Base-by-base conservation (phyloP, 2,797 vertebrate species). In the Ptychobarbus kaznakovi region DNA sequence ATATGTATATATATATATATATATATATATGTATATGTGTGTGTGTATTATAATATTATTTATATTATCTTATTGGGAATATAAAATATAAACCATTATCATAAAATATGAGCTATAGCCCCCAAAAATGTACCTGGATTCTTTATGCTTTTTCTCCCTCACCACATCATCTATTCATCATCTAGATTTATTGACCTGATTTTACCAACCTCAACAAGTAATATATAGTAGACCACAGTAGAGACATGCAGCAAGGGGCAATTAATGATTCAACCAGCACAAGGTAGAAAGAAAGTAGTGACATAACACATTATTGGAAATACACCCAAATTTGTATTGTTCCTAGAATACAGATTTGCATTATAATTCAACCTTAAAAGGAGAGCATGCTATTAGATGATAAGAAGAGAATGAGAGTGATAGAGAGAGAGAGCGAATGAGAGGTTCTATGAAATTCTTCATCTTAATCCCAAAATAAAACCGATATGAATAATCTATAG, bases 381-480 rank as follows among this genome's bases (percentile, higher is more conserved):
- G 61, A 28, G 5, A 65, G 25, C 25, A 65, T 65, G 25, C 25
- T 32, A 28, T 65, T 65, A 65, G 11, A 22, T 28, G 20, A 76
- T 75, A 86, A 75, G 12, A 65, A 83, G 78, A 86, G 86, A 80
- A 75, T 70, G 66, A 77, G 73, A 86, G 66, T 83, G 56, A 90
- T 79, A 81, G 88, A 78, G 53, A 38, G 38, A 38, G 38, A 38
- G 38, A 40, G 65, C n/a, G 72, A 88, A 65, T 25, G 20, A 35
- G 51, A 53, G 58, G 70, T 87, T 88, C 86, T 81, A 80, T 73
- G 42, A 87, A 83, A 90, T 84, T 79, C 80, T 87, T 92, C 86
- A 58, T 76, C 75, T 83, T 90, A 90, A 92, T 92, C 87, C 86
- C 85, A 72, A 28, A 79, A 90, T 88, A 83, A 91, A 91, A 88